Percentiles rank a stretch among this genome's conserved stretches.
Evolutionary conservation across 2,113 vertebrate genomes (phyloP).

Genomic region (Thalassarche chlororhynchos): DNA sequence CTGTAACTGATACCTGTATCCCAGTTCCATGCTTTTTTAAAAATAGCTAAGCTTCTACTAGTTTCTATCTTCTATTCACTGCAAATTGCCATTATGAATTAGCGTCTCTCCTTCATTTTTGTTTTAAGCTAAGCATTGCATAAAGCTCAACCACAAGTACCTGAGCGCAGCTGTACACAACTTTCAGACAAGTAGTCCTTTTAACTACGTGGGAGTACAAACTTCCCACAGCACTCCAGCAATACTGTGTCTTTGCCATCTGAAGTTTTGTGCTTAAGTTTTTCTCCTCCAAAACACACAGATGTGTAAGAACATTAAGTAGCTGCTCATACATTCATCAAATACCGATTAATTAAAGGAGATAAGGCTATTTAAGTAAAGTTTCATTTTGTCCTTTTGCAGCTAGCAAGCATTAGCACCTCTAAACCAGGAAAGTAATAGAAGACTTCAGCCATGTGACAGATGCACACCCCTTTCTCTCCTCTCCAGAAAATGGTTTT

Average conservation of each 20-base stretch:
- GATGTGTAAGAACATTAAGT: not conserved
- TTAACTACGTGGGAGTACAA: not conserved
- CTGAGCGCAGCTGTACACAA: not conserved
- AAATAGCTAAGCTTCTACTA: not conserved
- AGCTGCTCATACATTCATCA: not conserved
- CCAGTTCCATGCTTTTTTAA: not conserved
- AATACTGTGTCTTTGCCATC: not conserved
- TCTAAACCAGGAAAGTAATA: not conserved
- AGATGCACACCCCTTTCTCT: not conserved
- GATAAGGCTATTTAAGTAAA: not conserved
- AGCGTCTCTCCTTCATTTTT: not conserved
- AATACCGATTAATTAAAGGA: not conserved
- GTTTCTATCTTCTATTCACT: not conserved
- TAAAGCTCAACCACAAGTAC: not conserved
- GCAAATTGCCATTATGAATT: not conserved
- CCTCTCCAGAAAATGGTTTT: not conserved
- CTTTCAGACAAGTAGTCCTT: not conserved
- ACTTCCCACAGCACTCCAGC: not conserved
- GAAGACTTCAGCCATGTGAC: not conserved
- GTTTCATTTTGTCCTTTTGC: conserved; percentile 4
- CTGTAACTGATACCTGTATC: not conserved
- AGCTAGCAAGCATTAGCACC: not conserved
- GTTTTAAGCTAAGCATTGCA: not conserved
- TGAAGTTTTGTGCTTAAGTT: not conserved
- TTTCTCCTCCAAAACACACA: not conserved